phyloP scores from a whole-genome alignment of 2,113 vertebrate genomes.

The Morphnarchus princeps region DNA sequence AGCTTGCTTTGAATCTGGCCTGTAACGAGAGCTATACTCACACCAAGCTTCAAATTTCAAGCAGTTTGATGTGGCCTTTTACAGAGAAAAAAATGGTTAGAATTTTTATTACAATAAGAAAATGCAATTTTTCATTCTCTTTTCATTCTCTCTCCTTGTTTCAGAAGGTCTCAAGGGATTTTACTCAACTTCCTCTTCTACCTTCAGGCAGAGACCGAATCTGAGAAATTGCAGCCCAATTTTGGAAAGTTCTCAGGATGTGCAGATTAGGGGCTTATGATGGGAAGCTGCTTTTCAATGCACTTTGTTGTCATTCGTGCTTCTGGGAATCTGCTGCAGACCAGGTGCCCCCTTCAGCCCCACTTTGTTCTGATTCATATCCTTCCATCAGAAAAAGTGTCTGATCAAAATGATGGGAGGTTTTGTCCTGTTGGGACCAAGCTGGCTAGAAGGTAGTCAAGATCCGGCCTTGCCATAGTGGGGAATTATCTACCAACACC shows the following conservation, averaged over 20 bases:
- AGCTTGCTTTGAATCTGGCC: not conserved
- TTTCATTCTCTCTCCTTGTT: not conserved
- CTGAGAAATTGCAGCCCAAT: slow-evolving; percentile 22
- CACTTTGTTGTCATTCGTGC: not conserved
- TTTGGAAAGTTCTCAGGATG: slow-evolving; percentile 11
- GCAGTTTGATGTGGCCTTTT: slow-evolving; percentile 30
- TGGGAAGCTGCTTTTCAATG: not conserved
- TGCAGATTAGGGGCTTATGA: not conserved
- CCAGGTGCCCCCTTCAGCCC: not conserved
- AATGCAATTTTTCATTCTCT: slow-evolving; percentile 34
- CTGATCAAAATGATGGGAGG: not conserved
- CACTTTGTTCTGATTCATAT: not conserved
- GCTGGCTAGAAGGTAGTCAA: not conserved
- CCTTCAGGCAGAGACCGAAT: slow-evolving; percentile 50
- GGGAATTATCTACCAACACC: not conserved
- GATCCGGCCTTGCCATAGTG: not conserved
- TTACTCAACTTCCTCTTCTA: slow-evolving; percentile 52
- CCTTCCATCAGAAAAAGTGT: not conserved
- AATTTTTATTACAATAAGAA: slow-evolving; percentile 41
- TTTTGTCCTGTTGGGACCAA: not conserved
- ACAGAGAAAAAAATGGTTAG: not conserved
- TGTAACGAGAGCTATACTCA: not conserved
- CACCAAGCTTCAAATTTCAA: not conserved
- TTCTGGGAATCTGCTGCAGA: not conserved
- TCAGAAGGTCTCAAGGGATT: slow-evolving; percentile 34